Evolutionary conservation across 1,140 invertebrate species (phyloP).

Genomic region (Magallana ariakensis): DNA sequence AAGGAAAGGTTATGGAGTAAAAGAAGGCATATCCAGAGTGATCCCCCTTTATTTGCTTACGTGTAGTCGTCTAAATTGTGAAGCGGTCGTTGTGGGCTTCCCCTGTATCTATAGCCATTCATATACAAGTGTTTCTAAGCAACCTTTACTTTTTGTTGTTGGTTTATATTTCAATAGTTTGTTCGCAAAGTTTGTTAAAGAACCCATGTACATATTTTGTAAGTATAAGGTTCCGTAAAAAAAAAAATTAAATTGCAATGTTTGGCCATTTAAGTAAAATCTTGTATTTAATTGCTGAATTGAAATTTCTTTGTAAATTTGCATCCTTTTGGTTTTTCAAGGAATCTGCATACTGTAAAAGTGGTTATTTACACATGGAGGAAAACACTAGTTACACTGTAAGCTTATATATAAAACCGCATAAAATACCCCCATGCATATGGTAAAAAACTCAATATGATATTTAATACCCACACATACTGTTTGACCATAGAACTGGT

Average conservation of each 20-base stretch:
- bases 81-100: constrained; percentile 19
- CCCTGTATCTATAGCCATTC: constrained; percentile 24
- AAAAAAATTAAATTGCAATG: constrained; percentile 22
- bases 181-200: constrained; percentile 24
- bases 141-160: constrained; percentile 29
- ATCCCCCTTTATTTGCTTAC: constrained; percentile 52
- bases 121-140: constrained; percentile 27
- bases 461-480: too few species aligned
- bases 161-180: constrained; percentile 36
- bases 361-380: too few species aligned
- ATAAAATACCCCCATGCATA: too few species aligned
- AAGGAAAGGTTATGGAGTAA: neutral
- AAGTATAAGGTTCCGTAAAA: constrained; percentile 5
- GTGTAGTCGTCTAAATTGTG: constrained; percentile 41
- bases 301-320: constrained; percentile 23
- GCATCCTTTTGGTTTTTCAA: constrained; percentile 3
- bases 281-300: constrained; percentile 30
- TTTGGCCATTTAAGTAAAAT: constrained; percentile 28
- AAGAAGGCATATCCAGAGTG: constrained; percentile 49
- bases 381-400: too few species aligned
- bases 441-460: too few species aligned
- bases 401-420: too few species aligned
- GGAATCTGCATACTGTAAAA: neutral
- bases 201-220: constrained; percentile 14
- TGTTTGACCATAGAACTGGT: too few species aligned